phyloP scores from a whole-genome alignment of 2,888 invertebrate genomes.

The Panopea generosa region DNA sequence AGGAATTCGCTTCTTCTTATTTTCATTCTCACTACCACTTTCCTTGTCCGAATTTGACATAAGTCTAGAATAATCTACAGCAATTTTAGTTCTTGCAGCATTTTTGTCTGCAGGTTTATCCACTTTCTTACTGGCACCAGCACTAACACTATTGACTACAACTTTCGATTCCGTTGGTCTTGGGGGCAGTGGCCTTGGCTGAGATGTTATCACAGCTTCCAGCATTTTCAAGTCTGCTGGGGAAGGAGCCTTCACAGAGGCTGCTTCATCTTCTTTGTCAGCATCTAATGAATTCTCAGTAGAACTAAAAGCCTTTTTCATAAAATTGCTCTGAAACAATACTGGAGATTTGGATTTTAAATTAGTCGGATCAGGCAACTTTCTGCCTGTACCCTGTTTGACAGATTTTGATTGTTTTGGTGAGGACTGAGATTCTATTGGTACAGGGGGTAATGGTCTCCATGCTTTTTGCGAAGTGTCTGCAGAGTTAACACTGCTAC shows the following conservation, averaged over 20 bases:
- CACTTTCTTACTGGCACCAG: background rate
- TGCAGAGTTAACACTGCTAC: conserved; percentile 42
- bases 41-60: conserved; percentile 43
- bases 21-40: conserved; percentile 63
- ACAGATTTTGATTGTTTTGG: conserved; percentile 58
- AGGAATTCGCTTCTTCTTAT: conserved; percentile 74
- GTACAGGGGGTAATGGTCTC: conserved; percentile 68
- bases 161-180: conserved; percentile 15
- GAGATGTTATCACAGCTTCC: conserved; percentile 35
- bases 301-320: conserved; percentile 62
- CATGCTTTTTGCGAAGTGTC: conserved; percentile 53
- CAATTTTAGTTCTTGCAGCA: conserved; percentile 59
- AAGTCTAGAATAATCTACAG: conserved; percentile 73
- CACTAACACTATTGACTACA: background rate
- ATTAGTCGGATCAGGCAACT: conserved; percentile 63
- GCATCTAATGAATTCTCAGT: conserved; percentile 33
- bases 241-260: background rate
- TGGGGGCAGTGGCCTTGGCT: conserved; percentile 56
- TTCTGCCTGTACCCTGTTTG: conserved; percentile 58
- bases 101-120: conserved; percentile 11
- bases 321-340: conserved; percentile 71
- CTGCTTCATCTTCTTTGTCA: background rate
- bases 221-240: background rate
- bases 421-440: conserved; percentile 55
- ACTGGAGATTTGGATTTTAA: conserved; percentile 55